phyloP scores from a whole-genome alignment of 2,888 invertebrate species.

The Diplolepis rosae region DNA sequence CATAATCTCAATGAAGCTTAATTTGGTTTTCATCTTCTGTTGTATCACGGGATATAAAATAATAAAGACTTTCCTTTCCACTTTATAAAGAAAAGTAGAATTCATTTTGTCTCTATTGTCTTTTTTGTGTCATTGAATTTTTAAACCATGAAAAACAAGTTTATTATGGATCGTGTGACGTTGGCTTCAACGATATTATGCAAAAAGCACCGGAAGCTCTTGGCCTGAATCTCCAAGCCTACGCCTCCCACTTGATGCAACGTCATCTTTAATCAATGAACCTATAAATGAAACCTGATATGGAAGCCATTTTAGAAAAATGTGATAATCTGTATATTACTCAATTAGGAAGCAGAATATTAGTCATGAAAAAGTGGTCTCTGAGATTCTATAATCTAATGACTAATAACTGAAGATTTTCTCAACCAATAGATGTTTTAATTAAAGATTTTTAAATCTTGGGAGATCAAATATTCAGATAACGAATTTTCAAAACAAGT shows the following conservation, averaged over 20 bases:
- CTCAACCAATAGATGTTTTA: no score
- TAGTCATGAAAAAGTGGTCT: neutral
- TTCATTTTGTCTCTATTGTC: no score
- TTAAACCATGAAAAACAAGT: no score
- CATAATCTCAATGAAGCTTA: conserved; percentile 1
- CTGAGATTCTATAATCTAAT: neutral
- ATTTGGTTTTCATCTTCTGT: no score
- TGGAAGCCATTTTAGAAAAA: conserved; percentile 51
- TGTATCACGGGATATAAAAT: no score
- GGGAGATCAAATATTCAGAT: no score
- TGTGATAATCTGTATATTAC: conserved; percentile 41
- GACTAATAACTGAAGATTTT: neutral
- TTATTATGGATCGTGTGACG: conserved; percentile 14
- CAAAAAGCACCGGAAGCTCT: conserved; percentile 39
- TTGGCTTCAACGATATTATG: conserved; percentile 39
- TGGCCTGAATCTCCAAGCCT: conserved; percentile 55
- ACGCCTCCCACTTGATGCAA: conserved; percentile 44
- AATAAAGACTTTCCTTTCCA: no score
- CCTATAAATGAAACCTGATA: conserved; percentile 55
- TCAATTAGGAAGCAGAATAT: neutral
- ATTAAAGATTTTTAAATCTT: no score
- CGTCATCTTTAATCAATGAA: conserved; percentile 52
- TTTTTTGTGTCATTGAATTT: no score
- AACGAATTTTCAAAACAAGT: no score
- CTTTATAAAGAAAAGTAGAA: no score